A percentile compares a stretch with the other conserved stretches of the same genome.
phyloP scores from a whole-genome alignment of 2,888 invertebrate species.

The Folsomia candida region DNA sequence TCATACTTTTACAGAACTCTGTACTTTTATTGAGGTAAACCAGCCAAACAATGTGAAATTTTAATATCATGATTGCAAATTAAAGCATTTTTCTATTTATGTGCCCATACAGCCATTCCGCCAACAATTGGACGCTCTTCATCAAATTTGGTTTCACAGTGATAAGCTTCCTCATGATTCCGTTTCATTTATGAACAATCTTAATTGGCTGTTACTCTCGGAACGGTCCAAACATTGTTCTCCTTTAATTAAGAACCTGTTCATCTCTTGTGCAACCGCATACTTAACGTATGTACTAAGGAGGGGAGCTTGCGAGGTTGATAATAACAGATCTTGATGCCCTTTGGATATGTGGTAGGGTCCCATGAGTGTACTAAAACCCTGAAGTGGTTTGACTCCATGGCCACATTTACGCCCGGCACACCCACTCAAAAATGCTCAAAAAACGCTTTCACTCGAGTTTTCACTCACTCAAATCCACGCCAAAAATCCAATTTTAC shows the following conservation, averaged over 20 bases:
- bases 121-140: slow-evolving; percentile 37
- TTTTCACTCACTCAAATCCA: no score
- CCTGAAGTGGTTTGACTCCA: no score
- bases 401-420: no score
- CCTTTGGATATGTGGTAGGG: no score
- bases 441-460: no score
- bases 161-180: slow-evolving; percentile 28
- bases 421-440: no score
- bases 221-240: slow-evolving; percentile 29
- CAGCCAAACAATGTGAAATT: background rate
- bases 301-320: no score
- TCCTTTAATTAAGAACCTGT: slow-evolving; percentile 38
- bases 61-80: slow-evolving; percentile 5
- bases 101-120: slow-evolving; percentile 36
- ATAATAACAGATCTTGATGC: no score
- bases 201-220: slow-evolving; percentile 41
- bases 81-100: slow-evolving; percentile 13
- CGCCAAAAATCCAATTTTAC: no score
- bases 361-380: no score
- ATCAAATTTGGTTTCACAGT: slow-evolving; percentile 24
- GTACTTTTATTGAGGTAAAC: slow-evolving; percentile 37
- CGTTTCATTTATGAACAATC: slow-evolving; percentile 33
- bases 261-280: slow-evolving; percentile 39
- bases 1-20: slow-evolving; percentile 29
- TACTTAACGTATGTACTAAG: slow-evolving; percentile 40